Conservation (phyloP, 2,113 vertebrate species). For the Hyla sarda region DNA sequence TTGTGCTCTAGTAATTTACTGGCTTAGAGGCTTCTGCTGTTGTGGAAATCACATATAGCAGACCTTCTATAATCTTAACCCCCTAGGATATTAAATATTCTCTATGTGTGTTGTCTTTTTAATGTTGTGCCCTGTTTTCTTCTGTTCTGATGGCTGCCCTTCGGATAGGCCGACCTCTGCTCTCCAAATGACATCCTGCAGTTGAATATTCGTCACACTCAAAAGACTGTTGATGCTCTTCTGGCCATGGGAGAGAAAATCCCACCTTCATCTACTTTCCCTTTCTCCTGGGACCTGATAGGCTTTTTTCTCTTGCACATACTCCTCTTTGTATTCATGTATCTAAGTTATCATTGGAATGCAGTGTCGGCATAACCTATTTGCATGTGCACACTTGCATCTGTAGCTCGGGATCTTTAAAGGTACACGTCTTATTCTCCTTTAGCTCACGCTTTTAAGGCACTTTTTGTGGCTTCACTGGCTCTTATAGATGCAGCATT, state of each 20-base stretch:
- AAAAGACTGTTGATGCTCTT: slow-evolving; percentile 84
- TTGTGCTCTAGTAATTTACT: slow-evolving; percentile 58
- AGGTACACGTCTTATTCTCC: slow-evolving; percentile 64
- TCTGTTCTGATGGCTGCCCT: slow-evolving; percentile 77
- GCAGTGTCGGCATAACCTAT: slow-evolving; percentile 81
- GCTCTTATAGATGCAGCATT: neutral
- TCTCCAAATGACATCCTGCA: slow-evolving; percentile 93
- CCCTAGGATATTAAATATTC: slow-evolving; percentile 68
- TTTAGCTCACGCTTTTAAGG: slow-evolving; percentile 25
- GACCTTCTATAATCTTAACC: slow-evolving; percentile 61
- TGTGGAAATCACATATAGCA: slow-evolving; percentile 50
- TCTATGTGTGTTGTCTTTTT: slow-evolving; percentile 73
- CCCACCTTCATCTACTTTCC: slow-evolving; percentile 83
- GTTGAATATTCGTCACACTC: slow-evolving; percentile 85
- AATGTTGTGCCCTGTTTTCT: slow-evolving; percentile 79
- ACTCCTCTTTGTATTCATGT: slow-evolving; percentile 89
- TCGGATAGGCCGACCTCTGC: slow-evolving; percentile 90
- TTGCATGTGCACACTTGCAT: slow-evolving; percentile 70
- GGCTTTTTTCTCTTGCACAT: slow-evolving; percentile 91
- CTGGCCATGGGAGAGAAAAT: slow-evolving; percentile 81
- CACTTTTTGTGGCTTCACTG: slow-evolving; percentile 31
- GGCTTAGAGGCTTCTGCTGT: slow-evolving; percentile 46
- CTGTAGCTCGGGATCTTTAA: slow-evolving; percentile 68
- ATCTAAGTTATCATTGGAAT: slow-evolving; percentile 89
- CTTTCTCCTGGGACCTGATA: slow-evolving; percentile 91